A percentile compares a stretch with the other conserved stretches of the same genome.
Evolutionary conservation across 2,888 invertebrate genomes (phyloP).

Genomic region (Limnephilus auricula): DNA sequence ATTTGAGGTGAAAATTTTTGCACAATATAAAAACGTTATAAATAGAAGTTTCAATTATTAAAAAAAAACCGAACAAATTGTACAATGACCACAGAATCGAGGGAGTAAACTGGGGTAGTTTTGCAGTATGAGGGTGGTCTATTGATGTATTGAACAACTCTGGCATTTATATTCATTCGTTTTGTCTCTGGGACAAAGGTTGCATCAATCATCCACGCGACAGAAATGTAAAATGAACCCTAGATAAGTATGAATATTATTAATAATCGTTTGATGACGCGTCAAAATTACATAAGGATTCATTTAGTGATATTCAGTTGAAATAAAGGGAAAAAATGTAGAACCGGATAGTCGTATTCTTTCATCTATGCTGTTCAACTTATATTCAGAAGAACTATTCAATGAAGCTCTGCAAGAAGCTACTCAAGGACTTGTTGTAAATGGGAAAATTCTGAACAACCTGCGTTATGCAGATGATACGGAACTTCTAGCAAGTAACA

Average conservation of each 20-base stretch:
- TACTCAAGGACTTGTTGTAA: too few species aligned
- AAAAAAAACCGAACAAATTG: not conserved
- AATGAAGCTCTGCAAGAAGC: too few species aligned
- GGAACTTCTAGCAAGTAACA: too few species aligned
- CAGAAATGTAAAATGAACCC: not conserved
- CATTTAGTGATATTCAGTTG: not conserved
- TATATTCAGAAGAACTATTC: too few species aligned
- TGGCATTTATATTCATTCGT: not conserved
- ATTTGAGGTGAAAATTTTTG: not conserved
- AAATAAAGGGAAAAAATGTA: not conserved
- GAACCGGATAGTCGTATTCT: too few species aligned
- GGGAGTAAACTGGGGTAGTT: not conserved
- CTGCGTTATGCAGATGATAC: too few species aligned
- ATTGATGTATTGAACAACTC: not conserved
- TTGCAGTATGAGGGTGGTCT: not conserved
- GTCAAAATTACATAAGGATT: not conserved
- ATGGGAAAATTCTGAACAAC: too few species aligned
- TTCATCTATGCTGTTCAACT: too few species aligned
- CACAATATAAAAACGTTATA: not conserved
- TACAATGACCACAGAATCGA: not conserved
- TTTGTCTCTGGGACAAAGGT: constrained; percentile 12
- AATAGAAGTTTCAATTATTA: not conserved
- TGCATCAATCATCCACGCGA: not conserved
- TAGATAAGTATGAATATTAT: not conserved
- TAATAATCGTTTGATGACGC: not conserved